Conservation (phyloP, 2,113 vertebrate genomes). For the Gambusia holbrooki region DNA sequence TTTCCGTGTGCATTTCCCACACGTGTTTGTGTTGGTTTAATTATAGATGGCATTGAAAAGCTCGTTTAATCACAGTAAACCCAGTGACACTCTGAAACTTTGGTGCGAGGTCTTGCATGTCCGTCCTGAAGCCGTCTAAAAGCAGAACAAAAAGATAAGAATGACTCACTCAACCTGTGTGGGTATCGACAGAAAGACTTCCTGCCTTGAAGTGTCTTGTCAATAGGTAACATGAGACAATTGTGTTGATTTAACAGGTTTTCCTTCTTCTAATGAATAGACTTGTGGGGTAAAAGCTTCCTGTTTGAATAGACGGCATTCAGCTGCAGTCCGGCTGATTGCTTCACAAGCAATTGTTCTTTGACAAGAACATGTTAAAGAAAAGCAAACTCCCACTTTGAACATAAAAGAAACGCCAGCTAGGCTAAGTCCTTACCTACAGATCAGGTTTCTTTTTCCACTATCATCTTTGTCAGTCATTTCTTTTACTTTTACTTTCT, state of each 20-base stretch:
- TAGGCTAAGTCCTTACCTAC: slow-evolving; percentile 16
- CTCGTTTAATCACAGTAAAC: neutral
- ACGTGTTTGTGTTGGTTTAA: slow-evolving; percentile 17
- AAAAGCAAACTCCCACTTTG: slow-evolving; percentile 36
- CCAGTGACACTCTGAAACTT: neutral
- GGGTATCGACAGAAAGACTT: slow-evolving; percentile 42
- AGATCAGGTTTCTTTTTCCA: slow-evolving; percentile 16
- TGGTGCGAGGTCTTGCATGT: neutral
- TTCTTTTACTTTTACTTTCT: neutral
- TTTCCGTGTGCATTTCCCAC: neutral
- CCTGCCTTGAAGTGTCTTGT: slow-evolving; percentile 36
- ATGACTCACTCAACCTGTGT: slow-evolving; percentile 19
- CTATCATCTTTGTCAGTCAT: slow-evolving; percentile 5
- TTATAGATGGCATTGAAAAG: neutral
- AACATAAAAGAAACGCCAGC: slow-evolving; percentile 26
- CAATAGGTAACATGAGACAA: slow-evolving; percentile 54
- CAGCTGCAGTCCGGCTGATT: slow-evolving; percentile 17
- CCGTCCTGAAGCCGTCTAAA: slow-evolving; percentile 1
- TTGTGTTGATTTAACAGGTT: slow-evolving; percentile 53
- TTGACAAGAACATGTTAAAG: slow-evolving; percentile 46
- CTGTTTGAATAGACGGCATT: slow-evolving; percentile 57
- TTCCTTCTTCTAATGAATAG: slow-evolving; percentile 44
- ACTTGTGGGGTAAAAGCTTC: slow-evolving; percentile 46
- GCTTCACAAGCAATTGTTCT: slow-evolving; percentile 38
- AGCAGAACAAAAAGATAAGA: slow-evolving; percentile 9